Base-by-base conservation (phyloP, 2,113 vertebrate genomes). In the Cnemophilus loriae region DNA sequence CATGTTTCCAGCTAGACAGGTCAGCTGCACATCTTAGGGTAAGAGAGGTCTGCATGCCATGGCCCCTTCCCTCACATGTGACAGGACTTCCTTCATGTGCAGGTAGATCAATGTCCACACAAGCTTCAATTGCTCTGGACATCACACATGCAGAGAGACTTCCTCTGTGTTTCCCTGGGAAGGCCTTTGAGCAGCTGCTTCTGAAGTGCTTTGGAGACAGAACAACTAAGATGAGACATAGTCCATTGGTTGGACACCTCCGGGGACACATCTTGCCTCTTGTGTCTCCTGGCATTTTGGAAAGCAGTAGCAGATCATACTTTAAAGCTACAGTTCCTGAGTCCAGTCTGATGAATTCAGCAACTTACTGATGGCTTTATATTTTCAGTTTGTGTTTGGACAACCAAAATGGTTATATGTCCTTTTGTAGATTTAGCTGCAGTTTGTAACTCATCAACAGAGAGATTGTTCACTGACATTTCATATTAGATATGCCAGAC, bases 171-270 rank as follows among this genome's bases (percentile, higher is more conserved):
- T 19, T 70, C 30, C 49, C 13, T 39, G 56, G 17, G 30, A 63
- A 63, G 42, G 22, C 24, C 24, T 44, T 57, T 37, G 32, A 42
- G 30, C 47, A 41, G 22, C 16, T 64, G 15, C 16, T 91, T 50
- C 65, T 68, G 64, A 41, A 70, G 42, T 1, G 0, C 26, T 81
- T 33, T 52, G 42, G 21, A 46, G 27, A 47, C 64, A 63, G 73
- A 35, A 75, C 0, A 0, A 3, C 42, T 6, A 42, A 84, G 27
- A 52, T 41, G 61, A 55, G 42, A 42, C 7, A 10, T 4, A 14
- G 56, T 19, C 33, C 23, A 1, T 23, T 11, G 12, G 4, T 8
- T 59, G 55, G 60, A 12, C 33, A 50, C 16, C 69, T 67, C 68
- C 75, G 20, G 21, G 53, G 19, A 42, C 35, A 63, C 1, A 4